Evolutionary conservation across 2,888 invertebrate species (phyloP), one percentile per base, ranked within the genome.

Genomic region (Oscheius sp.): DNA sequence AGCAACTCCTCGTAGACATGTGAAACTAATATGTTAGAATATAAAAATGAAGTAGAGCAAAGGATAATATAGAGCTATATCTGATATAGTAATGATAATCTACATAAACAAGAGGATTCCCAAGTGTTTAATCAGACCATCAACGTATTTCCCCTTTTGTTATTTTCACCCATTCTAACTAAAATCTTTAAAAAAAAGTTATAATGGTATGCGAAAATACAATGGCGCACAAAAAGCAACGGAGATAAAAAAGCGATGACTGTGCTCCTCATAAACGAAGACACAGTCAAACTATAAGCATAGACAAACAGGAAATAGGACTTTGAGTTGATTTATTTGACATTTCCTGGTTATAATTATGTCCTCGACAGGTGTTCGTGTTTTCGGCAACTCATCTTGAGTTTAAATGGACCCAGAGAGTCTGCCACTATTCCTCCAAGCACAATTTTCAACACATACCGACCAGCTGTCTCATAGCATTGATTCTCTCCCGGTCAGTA

Each of bases 401-500:
- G 61, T 61, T 61, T 61, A 61, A 61, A 61, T 61, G 61, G 9
- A n/a, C 3, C 58, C 29, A 25, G 12, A 7, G 43, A 18, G 21
- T 61, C 61, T 29, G 61, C 61, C 61, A 43, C 27, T 29, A 9
- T 23, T 23, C 21, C 66, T n/a, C 49, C 16, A 52, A 16, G 63
- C 18, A 43, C 21, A 63, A 52, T 66, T 66, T 66, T 66, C 66
- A 66, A 66, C 66, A 66, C 63, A 63, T n/a, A 61, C 61, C 61
- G 43, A 61, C 61, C 63, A 66, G 66, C 66, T 66, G 66, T 66
- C 66, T 66, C 52, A n/a, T 16, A 52, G 66, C 66, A 52, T 66
- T 66, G 66, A 66, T 66, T 29, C 49, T 52, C 52, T 35, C 6
- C 5, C 66, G 66, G 52, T 66, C 66, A 66, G 52, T 35, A 52